Conservation (phyloP, 1,140 invertebrate genomes). For the Zaprionus africanus region DNA sequence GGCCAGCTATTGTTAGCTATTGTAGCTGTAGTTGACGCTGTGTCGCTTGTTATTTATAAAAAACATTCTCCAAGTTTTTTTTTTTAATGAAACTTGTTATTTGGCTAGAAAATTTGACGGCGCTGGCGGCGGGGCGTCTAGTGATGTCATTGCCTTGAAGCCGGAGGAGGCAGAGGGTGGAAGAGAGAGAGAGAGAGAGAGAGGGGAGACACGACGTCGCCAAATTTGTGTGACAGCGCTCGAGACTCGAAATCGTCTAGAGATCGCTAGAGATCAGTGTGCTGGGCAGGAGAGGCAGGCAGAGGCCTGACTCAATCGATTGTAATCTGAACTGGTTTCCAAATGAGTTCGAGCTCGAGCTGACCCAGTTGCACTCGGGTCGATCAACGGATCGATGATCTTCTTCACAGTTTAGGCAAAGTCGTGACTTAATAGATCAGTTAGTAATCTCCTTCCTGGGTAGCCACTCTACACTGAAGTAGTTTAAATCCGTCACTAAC, state of each 20-base stretch:
- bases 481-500: neutral
- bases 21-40: constrained; percentile 37
- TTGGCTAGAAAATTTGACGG: constrained; percentile 47
- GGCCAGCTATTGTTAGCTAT: constrained; percentile 29
- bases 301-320: constrained; percentile 3
- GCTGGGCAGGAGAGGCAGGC: neutral
- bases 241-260: constrained; percentile 5
- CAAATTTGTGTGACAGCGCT: constrained; percentile 59
- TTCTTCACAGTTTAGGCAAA: constrained; percentile 21
- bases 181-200: neutral
- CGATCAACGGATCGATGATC: constrained; percentile 8
- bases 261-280: constrained; percentile 41
- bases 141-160: constrained; percentile 64
- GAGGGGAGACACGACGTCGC: constrained; percentile 62
- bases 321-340: constrained; percentile 46
- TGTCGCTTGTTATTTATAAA: constrained; percentile 69
- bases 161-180: neutral
- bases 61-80: constrained; percentile 70
- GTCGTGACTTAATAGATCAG: constrained; percentile 64
- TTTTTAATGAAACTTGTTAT: constrained; percentile 76
- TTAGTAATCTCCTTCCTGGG: constrained; percentile 9
- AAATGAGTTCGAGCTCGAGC: constrained; percentile 35
- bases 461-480: constrained; percentile 29
- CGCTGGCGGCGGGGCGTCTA: constrained; percentile 32
- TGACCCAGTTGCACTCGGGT: constrained; percentile 56